Percentiles rank a stretch among this genome's conserved stretches.
Conservation (phyloP, 2,888 invertebrate species). For the Thalpophila matura region DNA sequence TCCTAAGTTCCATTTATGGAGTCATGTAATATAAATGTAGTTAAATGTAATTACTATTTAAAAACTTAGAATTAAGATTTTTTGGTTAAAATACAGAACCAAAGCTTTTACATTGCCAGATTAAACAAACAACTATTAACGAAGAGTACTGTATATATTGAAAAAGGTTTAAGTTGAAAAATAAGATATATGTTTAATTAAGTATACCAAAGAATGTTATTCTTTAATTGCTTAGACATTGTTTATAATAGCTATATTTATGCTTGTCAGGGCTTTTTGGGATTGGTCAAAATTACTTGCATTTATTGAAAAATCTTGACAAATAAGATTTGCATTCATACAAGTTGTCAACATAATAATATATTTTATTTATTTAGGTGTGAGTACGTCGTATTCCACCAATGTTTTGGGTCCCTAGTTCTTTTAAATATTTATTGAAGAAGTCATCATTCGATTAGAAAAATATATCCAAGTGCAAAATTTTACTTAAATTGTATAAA, state of each 20-base stretch:
- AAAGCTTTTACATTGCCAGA: slow-evolving; percentile 65
- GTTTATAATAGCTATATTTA: slow-evolving; percentile 40
- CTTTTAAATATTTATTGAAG: slow-evolving; percentile 5
- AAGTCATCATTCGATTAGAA: slow-evolving; percentile 17
- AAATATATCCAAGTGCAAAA: slow-evolving; percentile 36
- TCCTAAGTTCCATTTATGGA: slow-evolving; percentile 27
- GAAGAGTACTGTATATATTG: slow-evolving; percentile 49
- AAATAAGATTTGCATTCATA: not conserved
- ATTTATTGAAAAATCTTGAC: slow-evolving; percentile 29
- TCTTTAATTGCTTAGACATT: slow-evolving; percentile 47
- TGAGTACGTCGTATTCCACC: slow-evolving; percentile 8
- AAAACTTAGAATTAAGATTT: slow-evolving; percentile 30
- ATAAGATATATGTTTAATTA: slow-evolving; percentile 52
- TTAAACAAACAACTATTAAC: slow-evolving; percentile 43
- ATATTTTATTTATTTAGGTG: slow-evolving; percentile 16
- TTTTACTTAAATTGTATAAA: slow-evolving; percentile 54
- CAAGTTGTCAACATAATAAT: slow-evolving; percentile 10
- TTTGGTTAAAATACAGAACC: slow-evolving; percentile 59
- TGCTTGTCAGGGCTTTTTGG: slow-evolving; percentile 10
- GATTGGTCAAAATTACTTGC: slow-evolving; percentile 45
- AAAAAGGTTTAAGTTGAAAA: slow-evolving; percentile 52
- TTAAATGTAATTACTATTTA: slow-evolving; percentile 57
- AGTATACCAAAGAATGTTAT: slow-evolving; percentile 59
- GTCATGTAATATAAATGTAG: slow-evolving; percentile 57
- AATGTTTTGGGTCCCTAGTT: slow-evolving; percentile 9